Conservation (phyloP, 2,797 vertebrate genomes). For the Dryobates pubescens region DNA sequence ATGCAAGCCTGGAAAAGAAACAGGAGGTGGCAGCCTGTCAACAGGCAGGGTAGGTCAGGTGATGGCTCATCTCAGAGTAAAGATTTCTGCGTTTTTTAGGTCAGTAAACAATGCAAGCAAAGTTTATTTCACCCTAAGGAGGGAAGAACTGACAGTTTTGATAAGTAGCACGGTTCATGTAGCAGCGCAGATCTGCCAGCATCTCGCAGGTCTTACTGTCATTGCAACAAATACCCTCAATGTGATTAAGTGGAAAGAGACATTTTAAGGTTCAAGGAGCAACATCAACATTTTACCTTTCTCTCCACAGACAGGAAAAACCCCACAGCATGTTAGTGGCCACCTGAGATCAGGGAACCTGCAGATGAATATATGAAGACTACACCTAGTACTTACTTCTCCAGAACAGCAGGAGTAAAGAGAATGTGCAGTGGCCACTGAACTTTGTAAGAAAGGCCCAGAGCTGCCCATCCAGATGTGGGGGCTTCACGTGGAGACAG, state of each 20-base stretch:
- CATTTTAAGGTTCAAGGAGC: background rate
- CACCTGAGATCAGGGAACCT: background rate
- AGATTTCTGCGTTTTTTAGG: background rate
- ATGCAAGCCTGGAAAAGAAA: background rate
- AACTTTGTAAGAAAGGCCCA: conserved; percentile 95
- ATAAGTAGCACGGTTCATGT: background rate
- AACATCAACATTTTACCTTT: background rate
- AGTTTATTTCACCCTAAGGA: background rate
- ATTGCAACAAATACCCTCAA: background rate
- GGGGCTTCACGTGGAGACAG: conserved; percentile 92
- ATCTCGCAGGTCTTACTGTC: background rate
- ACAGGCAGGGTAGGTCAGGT: background rate
- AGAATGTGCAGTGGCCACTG: conserved; percentile 99
- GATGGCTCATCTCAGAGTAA: background rate
- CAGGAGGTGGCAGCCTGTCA: background rate
- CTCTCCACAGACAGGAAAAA: background rate
- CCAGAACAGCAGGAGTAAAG: conserved; percentile 94
- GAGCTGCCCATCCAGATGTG: conserved; percentile 94
- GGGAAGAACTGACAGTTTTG: background rate
- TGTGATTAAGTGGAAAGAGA: background rate
- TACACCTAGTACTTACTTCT: conserved; percentile 86
- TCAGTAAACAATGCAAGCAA: background rate
- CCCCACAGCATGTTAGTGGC: background rate
- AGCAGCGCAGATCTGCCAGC: background rate
- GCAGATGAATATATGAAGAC: background rate